Conservation (phyloP, 2,888 invertebrate species). For the Drosophila basisetae region DNA sequence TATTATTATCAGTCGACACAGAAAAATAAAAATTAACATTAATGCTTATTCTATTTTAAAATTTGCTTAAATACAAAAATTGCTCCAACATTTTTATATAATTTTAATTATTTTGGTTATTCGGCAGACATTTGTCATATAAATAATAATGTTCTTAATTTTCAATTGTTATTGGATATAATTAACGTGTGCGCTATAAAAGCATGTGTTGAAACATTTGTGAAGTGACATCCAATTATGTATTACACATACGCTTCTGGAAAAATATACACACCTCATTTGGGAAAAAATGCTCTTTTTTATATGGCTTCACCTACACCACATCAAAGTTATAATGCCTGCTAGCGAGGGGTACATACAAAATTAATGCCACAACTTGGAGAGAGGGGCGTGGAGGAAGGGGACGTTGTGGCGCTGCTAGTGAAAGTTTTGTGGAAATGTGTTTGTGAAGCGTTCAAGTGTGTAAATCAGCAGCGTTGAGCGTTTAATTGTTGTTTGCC, state of each 20-base stretch:
- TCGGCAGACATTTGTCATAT: background rate
- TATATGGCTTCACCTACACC: background rate
- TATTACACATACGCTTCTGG: background rate
- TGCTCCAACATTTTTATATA: background rate
- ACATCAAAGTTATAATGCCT: constrained; percentile 13
- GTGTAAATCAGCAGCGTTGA: constrained; percentile 65
- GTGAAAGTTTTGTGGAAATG: constrained; percentile 57
- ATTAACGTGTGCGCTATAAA: too few relatives aligned
- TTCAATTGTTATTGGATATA: background rate
- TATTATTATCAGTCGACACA: too few relatives aligned
- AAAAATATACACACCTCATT: background rate
- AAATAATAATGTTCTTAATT: background rate
- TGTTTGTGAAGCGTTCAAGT: constrained; percentile 65
- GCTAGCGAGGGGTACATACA: constrained; percentile 4
- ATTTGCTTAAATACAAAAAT: background rate
- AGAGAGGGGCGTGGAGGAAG: background rate
- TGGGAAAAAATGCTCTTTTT: background rate
- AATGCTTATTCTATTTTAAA: background rate
- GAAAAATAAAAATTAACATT: background rate
- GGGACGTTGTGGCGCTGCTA: constrained; percentile 22
- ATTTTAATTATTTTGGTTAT: background rate
- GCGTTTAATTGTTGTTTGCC: constrained; percentile 74
- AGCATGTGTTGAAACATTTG: background rate
- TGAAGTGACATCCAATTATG: background rate
- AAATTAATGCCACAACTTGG: constrained; percentile 36